phyloP scores from a whole-genome alignment of 2,113 vertebrate species.

The Trematocara macrostoma region DNA sequence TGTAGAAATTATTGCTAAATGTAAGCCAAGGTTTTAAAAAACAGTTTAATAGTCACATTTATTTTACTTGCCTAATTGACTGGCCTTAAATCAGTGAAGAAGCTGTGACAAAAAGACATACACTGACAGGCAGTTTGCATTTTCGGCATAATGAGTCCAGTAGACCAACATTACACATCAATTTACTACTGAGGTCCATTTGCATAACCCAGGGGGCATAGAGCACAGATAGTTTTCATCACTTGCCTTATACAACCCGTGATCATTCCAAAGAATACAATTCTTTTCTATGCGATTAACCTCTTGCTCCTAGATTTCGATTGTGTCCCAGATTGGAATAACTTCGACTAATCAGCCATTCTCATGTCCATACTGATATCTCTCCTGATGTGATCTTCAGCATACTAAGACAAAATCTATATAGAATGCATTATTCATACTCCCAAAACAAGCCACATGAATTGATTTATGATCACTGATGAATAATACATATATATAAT shows the following conservation, averaged over 20 bases:
- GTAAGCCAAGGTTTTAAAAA: not conserved
- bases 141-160: not conserved
- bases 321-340: not conserved
- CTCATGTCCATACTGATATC: not conserved
- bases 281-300: not conserved
- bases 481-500: not conserved
- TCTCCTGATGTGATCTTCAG: not conserved
- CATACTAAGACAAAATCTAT: slow-evolving; percentile 18
- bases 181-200: not conserved
- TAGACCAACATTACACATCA: not conserved
- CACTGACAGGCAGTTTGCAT: not conserved
- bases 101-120: not conserved
- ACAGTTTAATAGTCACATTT: not conserved
- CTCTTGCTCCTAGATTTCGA: not conserved
- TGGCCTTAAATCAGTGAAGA: not conserved
- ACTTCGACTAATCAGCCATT: not conserved
- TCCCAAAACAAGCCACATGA: not conserved
- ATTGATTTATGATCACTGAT: slow-evolving; percentile 13
- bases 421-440: slow-evolving; percentile 40
- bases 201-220: not conserved
- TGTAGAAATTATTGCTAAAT: not conserved
- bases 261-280: not conserved
- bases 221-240: not conserved
- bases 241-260: not conserved
- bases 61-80: not conserved